A percentile compares a stretch with the other conserved stretches of the same genome.
Evolutionary conservation across 2,113 vertebrate species (phyloP).

Genomic region (Myrmophylax atrothorax): DNA sequence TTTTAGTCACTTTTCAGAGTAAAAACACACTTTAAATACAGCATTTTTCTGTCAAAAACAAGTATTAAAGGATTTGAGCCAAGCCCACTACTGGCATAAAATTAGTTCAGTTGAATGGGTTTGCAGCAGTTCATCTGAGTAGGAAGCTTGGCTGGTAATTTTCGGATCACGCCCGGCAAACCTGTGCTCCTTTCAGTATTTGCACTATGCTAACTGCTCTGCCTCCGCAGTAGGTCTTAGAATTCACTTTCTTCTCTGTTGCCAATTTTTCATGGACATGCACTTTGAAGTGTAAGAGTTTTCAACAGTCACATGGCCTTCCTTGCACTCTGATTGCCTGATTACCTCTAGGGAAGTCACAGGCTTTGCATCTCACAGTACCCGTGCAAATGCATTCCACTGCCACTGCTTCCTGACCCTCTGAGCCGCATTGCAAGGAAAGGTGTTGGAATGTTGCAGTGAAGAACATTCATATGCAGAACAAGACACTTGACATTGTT

Average conservation of each 20-base stretch:
- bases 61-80: conserved; percentile 41
- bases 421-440: conserved; percentile 21
- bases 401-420: conserved; percentile 29
- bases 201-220: conserved; percentile 50
- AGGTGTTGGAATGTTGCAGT: conserved; percentile 7
- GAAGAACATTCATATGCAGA: conserved; percentile 16
- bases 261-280: conserved; percentile 41
- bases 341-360: not conserved
- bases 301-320: conserved; percentile 24
- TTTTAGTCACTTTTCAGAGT: conserved; percentile 16
- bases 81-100: not conserved
- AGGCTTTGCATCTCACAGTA: not conserved
- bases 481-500: conserved; percentile 24
- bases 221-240: conserved; percentile 51
- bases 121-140: conserved; percentile 4
- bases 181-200: conserved; percentile 47
- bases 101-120: not conserved
- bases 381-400: conserved; percentile 49
- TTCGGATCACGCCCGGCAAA: not conserved
- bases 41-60: not conserved
- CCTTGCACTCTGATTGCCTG: conserved; percentile 62
- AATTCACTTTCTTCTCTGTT: conserved; percentile 50
- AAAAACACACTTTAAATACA: conserved; percentile 20
- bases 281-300: conserved; percentile 48
- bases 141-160: conserved; percentile 1